Evolutionary conservation across 2,888 invertebrate genomes (phyloP).

Genomic region (Thymelicus sylvestris): DNA sequence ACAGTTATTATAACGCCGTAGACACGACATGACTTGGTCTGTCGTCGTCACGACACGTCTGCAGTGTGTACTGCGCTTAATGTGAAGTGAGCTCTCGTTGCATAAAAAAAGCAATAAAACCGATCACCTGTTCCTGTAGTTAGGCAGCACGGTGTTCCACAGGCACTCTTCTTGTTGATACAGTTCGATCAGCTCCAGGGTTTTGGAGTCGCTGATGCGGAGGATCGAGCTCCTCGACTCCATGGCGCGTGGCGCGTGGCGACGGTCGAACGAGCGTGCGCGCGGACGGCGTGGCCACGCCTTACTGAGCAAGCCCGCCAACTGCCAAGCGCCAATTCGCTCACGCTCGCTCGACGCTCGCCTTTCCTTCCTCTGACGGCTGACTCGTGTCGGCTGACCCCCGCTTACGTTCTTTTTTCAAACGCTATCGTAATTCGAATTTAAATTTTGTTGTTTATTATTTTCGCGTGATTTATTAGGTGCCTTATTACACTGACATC

Average conservation of each 20-base stretch:
- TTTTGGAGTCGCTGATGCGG: constrained; percentile 43
- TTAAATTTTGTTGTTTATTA: background rate
- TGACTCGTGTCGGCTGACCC: constrained; percentile 6
- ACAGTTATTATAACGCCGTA: no score
- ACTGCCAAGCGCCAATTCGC: background rate
- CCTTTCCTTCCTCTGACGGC: background rate
- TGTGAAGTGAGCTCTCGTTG: background rate
- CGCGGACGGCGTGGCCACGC: constrained; percentile 50
- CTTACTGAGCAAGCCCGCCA: constrained; percentile 45
- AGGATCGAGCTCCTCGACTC: constrained; percentile 19
- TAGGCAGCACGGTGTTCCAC: constrained; percentile 54
- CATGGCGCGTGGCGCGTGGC: constrained; percentile 10
- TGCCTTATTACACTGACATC: background rate
- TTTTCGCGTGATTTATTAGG: background rate
- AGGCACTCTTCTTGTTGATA: constrained; percentile 57
- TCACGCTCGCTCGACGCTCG: background rate
- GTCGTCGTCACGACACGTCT: background rate
- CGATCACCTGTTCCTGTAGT: constrained; percentile 51
- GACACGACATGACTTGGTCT: no score
- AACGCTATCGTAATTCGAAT: background rate
- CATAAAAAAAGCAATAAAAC: background rate
- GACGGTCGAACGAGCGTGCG: constrained; percentile 39
- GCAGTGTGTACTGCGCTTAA: background rate
- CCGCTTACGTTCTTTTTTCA: constrained; percentile 12
- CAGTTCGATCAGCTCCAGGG: constrained; percentile 54